These are phyloP conservation scores for Erebia epiphron DNA, from an alignment of 2,888 invertebrate species.

Conservation along the genomic window DNA sequence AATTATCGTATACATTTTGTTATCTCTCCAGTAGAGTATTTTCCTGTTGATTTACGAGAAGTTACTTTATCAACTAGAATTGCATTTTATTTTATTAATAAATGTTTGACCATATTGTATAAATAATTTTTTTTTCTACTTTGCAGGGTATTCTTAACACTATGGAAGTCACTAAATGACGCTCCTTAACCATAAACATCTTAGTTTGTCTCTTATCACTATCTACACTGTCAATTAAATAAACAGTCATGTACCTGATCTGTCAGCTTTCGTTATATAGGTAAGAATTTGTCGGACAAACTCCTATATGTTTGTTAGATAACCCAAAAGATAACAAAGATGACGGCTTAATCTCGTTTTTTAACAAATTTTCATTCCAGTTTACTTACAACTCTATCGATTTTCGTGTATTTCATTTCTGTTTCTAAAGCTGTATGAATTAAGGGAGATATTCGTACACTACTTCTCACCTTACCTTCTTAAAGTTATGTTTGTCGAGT, in stretches of 20 bases:
- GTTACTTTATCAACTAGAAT: neutral
- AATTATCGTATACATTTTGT: conserved; percentile 9
- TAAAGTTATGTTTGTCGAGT: conserved; percentile 62
- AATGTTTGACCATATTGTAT: no score
- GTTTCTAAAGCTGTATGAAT: conserved; percentile 37
- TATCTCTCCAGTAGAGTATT: neutral
- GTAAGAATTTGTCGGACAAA: conserved; percentile 25
- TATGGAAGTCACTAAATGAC: neutral
- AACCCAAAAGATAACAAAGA: conserved; percentile 72
- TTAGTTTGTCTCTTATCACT: neutral
- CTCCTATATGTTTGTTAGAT: conserved; percentile 63
- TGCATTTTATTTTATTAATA: neutral
- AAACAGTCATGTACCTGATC: conserved; percentile 22
- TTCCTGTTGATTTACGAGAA: conserved; percentile 5
- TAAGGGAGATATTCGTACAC: conserved; percentile 54
- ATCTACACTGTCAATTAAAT: conserved; percentile 23
- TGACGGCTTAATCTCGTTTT: conserved; percentile 79
- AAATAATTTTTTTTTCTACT: neutral
- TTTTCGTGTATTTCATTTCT: conserved; percentile 32
- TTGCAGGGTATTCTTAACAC: neutral
- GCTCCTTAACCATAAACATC: neutral
- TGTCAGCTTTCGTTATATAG: conserved; percentile 25
- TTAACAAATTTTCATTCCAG: conserved; percentile 76
- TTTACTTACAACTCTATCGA: conserved; percentile 54
- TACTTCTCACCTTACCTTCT: conserved; percentile 39